Percentiles rank a stretch among this genome's conserved stretches.
These are phyloP conservation scores for Aphaenogaster rudis DNA, from an alignment of 1,140 invertebrate genomes.

Conservation along the genomic window DNA sequence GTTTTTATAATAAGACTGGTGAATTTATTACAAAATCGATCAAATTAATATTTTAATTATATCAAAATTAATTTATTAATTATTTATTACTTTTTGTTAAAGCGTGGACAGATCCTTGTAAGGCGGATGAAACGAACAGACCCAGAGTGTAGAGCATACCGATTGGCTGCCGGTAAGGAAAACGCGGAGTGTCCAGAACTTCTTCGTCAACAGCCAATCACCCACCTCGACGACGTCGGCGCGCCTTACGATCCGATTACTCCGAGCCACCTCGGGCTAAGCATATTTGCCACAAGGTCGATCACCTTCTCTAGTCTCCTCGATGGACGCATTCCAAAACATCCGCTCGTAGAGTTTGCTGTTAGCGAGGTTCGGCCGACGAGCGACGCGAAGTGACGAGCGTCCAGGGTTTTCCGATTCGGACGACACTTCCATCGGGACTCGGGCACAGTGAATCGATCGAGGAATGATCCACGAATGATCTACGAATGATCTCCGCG, in stretches of 20 bases:
- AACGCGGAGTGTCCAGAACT: background rate
- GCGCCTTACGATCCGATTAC: background rate
- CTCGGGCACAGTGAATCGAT: too few species aligned
- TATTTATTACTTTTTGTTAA: too few species aligned
- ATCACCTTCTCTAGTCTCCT: slow-evolving; percentile 57
- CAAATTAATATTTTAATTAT: background rate
- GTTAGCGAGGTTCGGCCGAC: background rate
- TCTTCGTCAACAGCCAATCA: background rate
- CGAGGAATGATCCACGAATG: slow-evolving; percentile 20
- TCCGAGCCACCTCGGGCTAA: background rate
- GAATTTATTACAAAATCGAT: background rate
- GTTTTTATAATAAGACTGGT: background rate
- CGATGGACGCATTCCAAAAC: slow-evolving; percentile 57
- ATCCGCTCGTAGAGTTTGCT: slow-evolving; percentile 28
- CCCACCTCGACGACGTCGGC: background rate
- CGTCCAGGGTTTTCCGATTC: background rate
- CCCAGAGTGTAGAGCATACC: background rate
- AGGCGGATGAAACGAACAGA: background rate
- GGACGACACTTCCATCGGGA: background rate
- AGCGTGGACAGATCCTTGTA: too few species aligned
- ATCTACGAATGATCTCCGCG: slow-evolving; percentile 14
- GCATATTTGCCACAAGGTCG: slow-evolving; percentile 46
- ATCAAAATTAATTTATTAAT: background rate
- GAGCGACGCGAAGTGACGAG: background rate
- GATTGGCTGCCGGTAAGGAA: background rate